Evolutionary conservation across 2,113 vertebrate species (phyloP).

Genomic region (Hippopotamus amphibius): DNA sequence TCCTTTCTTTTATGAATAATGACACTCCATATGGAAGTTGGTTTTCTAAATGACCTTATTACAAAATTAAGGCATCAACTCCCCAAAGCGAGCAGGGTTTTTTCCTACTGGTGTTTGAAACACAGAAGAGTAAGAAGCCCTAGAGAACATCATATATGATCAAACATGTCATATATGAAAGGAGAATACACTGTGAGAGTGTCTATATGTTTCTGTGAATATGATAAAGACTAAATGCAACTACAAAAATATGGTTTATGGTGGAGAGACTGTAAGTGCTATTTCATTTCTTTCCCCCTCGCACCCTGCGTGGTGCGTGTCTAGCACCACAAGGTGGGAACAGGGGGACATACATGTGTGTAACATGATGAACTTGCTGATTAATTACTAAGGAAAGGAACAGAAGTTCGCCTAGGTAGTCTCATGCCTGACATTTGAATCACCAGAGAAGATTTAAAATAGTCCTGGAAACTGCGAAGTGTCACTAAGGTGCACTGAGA

Average conservation of each 20-base stretch:
- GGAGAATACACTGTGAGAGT: background rate
- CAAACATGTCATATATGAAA: background rate
- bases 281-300: background rate
- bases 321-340: background rate
- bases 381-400: background rate
- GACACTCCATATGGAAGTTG: background rate
- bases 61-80: background rate
- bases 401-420: background rate
- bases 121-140: background rate
- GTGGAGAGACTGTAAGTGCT: background rate
- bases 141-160: background rate
- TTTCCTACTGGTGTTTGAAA: background rate
- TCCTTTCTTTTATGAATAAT: background rate
- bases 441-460: background rate
- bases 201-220: rapidly evolving
- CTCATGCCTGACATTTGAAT: background rate
- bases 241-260: background rate
- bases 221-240: background rate
- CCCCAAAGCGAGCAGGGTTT: background rate
- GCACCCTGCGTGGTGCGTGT: rapidly evolving
- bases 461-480: background rate
- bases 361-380: background rate
- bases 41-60: background rate
- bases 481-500: background rate
- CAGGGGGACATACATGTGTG: background rate